Base-by-base conservation (phyloP, 2,797 vertebrate species). In the Sebastes matsubarae region DNA sequence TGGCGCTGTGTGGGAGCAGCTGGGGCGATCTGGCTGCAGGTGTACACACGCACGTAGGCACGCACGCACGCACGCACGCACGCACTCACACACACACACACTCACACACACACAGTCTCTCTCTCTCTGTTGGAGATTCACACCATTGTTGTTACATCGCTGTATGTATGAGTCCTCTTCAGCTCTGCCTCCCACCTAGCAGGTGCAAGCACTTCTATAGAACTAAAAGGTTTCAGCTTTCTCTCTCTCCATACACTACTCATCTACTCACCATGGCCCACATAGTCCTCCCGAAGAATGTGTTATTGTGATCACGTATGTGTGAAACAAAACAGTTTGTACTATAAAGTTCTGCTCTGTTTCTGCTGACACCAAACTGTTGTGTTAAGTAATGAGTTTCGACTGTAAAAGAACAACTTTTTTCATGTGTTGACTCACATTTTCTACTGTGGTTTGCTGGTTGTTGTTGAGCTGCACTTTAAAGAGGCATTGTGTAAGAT, bases 141-240 rank as follows among this genome's bases (percentile, higher is more conserved):
- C 80, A 81, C 77, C 59, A 78, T 82, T 92, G 87, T 86, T 86
- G 86, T 82, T 91, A 83, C 75, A 81, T 79, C 46, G n/a, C 52
- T 75, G 71, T 79, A 83, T 81, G 82, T 60, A 89, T 78, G 85
- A 89, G 86, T 54, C 78, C 90, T 92, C 85, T 92, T 82, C 86
- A 88, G 79, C 79, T 74, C 61, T 82, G 54, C 89, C 85, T 87
- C 89, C 88, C 91, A 91, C 89, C 92, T 81, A 85, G 87, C 93
- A 94, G 93, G 89, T 95, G 94, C 54, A 81, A 77, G 86, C 88
- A 80, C 93, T 93, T 89, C 89, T 81, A 81, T 80, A 88, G 82
- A 93, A 89, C 80, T 89, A 77, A 93, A 89, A 75, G 72, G 78
- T 82, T 80, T 78, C 77, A 68, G 79, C 82, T 75, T 69, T 80